These are phyloP conservation scores for Hestina assimilis DNA, from an alignment of 1,140 invertebrate species.

Conservation along the genomic window DNA sequence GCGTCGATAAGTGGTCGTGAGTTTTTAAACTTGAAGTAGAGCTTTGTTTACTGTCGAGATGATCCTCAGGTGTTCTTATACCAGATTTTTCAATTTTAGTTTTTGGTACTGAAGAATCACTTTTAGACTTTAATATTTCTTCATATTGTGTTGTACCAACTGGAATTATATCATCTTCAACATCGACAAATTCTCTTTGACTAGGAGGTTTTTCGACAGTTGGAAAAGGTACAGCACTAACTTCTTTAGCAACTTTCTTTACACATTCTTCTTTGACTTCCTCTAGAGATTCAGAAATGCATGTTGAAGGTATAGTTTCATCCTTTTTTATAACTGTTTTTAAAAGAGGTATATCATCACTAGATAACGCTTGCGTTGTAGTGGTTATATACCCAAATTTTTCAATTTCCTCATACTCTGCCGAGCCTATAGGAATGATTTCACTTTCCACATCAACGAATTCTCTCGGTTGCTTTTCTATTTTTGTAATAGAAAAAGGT, in stretches of 20 bases:
- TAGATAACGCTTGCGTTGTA: constrained; percentile 23
- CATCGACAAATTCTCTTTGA: constrained; percentile 67
- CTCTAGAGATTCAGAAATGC: neutral
- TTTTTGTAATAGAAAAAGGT: constrained; percentile 64
- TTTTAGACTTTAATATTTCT: constrained; percentile 74
- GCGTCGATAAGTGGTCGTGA: constrained; percentile 74
- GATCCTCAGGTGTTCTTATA: constrained; percentile 49
- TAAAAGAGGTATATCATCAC: constrained; percentile 35
- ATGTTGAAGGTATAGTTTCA: constrained; percentile 36
- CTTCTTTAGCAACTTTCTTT: constrained; percentile 56
- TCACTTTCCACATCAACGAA: constrained; percentile 74
- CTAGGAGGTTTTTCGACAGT: constrained; percentile 56
- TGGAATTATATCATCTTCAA: constrained; percentile 72
- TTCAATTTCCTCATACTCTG: constrained; percentile 70
- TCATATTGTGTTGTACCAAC: constrained; percentile 69
- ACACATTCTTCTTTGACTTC: constrained; percentile 58
- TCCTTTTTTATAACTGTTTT: constrained; percentile 38
- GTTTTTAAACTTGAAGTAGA: constrained; percentile 73
- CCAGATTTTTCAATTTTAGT: constrained; percentile 64
- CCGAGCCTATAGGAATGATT: constrained; percentile 71
- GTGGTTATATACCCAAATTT: constrained; percentile 43
- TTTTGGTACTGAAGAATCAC: constrained; percentile 71
- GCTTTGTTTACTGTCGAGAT: constrained; percentile 67
- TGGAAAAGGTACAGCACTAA: constrained; percentile 59
- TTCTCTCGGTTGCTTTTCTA: constrained; percentile 56